These are phyloP conservation scores for Dicyrtoma fusca DNA, from an alignment of 2,888 invertebrate species.

Conservation along the genomic window DNA sequence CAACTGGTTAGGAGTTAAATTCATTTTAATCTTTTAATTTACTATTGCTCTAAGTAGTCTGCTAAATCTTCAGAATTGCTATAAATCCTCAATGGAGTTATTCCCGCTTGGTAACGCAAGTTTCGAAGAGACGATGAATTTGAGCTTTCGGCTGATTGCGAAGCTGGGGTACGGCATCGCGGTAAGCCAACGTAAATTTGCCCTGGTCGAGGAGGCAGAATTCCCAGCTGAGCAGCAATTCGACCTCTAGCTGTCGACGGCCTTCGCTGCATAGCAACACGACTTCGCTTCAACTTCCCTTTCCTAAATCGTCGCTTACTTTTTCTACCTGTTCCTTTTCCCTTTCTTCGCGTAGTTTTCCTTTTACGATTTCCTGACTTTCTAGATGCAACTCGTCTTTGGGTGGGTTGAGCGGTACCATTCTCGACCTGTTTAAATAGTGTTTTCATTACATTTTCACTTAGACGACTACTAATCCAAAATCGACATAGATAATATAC, in stretches of 20 bases:
- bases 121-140: constrained; percentile 41
- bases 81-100: constrained; percentile 68
- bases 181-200: constrained; percentile 54
- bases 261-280: constrained; percentile 46
- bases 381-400: constrained; percentile 34
- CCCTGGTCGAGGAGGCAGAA: constrained; percentile 60
- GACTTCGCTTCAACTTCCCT: constrained; percentile 40
- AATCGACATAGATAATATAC: no score
- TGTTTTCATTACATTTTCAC: not conserved
- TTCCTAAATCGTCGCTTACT: constrained; percentile 46
- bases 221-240: constrained; percentile 63
- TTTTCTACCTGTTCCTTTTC: constrained; percentile 60
- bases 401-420: not conserved
- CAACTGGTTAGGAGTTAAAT: constrained; percentile 6
- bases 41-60: constrained; percentile 65
- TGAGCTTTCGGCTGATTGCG: constrained; percentile 33
- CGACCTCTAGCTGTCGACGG: constrained; percentile 61
- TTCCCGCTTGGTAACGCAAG: constrained; percentile 58
- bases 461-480: no score
- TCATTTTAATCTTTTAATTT: constrained; percentile 19
- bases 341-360: constrained; percentile 29
- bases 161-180: constrained; percentile 38
- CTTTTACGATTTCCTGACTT: constrained; percentile 35
- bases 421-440: constrained; percentile 6
- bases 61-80: constrained; percentile 72